A percentile compares a stretch with the other conserved stretches of the same genome.
phyloP scores from a whole-genome alignment of 2,113 vertebrate genomes.

The Grallaria varia region DNA sequence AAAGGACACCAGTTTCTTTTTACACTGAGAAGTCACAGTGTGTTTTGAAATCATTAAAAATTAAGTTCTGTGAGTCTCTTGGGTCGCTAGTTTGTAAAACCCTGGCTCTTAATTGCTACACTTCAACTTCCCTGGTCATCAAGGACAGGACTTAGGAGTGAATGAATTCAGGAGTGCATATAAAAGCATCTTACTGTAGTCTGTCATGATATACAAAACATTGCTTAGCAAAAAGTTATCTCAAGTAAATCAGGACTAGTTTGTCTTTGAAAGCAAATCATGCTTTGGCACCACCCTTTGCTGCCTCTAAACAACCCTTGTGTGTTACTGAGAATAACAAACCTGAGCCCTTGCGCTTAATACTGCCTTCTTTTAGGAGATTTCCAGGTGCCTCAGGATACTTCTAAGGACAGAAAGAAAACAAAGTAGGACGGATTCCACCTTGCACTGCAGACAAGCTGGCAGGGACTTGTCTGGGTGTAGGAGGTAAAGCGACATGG shows the following conservation, averaged over 20 bases:
- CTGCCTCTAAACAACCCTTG: not conserved
- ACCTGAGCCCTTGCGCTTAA: conserved; percentile 50
- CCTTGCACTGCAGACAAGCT: too few species aligned
- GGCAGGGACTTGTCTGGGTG: not conserved
- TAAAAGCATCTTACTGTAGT: not conserved
- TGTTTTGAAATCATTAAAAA: not conserved
- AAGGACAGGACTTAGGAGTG: not conserved
- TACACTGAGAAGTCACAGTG: not conserved
- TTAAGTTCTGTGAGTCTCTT: not conserved
- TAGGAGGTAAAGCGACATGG: accelerated
- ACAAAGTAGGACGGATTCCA: not conserved
- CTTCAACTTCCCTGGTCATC: not conserved
- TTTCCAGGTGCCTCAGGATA: not conserved
- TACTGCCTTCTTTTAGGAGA: not conserved
- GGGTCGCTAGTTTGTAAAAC: not conserved
- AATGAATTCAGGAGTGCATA: not conserved
- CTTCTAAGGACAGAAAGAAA: not conserved
- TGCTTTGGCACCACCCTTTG: not conserved
- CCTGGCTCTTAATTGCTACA: not conserved
- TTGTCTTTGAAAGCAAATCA: not conserved
- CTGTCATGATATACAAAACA: not conserved
- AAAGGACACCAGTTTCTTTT: not conserved
- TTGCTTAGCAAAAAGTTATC: not conserved
- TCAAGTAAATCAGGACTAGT: not conserved
- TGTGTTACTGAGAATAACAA: accelerated